Percentiles rank a stretch among this genome's conserved stretches.
Conservation (phyloP, 2,113 vertebrate species). For the Chaetodon trifascialis region DNA sequence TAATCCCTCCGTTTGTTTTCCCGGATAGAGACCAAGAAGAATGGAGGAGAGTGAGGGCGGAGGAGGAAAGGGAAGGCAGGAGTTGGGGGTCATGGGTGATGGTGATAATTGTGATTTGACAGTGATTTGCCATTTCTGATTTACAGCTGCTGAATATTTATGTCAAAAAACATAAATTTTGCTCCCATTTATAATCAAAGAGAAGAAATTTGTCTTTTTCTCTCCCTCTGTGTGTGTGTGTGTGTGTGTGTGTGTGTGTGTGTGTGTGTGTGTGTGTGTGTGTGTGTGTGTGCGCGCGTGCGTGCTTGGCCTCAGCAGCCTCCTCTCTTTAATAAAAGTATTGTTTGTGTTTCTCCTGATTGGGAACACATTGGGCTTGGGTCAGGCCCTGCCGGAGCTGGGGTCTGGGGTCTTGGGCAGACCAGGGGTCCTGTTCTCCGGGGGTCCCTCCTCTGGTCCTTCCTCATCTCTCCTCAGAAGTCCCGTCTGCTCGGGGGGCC, state of each 20-base stretch:
- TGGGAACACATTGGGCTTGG: slow-evolving; percentile 95
- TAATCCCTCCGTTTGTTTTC: slow-evolving; percentile 85
- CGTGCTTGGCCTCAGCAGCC: slow-evolving; percentile 81
- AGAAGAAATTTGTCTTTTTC: not conserved
- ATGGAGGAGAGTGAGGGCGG: slow-evolving; percentile 52
- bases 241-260: slow-evolving; percentile 81
- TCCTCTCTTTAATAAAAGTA: slow-evolving; percentile 92
- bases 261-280: slow-evolving; percentile 77
- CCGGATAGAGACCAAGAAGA: slow-evolving; percentile 78
- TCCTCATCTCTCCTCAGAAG: slow-evolving; percentile 93
- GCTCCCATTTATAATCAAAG: not conserved
- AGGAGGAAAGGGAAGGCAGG: slow-evolving; percentile 65
- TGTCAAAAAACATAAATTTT: slow-evolving; percentile 7
- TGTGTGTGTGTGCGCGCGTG: too few relatives aligned
- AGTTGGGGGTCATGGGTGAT: slow-evolving; percentile 57
- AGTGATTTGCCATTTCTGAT: slow-evolving; percentile 43
- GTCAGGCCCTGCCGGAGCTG: slow-evolving; percentile 77
- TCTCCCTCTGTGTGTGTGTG: slow-evolving; percentile 66
- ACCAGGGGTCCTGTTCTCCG: slow-evolving; percentile 90
- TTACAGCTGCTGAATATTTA: slow-evolving; percentile 39
- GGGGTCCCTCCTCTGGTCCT: slow-evolving; percentile 89
- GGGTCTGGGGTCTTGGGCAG: slow-evolving; percentile 75
- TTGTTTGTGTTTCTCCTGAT: slow-evolving; percentile 97
- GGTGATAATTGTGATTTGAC: slow-evolving; percentile 60
- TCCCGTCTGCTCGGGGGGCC: slow-evolving; percentile 89